Evolutionary conservation across 2,113 vertebrate genomes (phyloP), one percentile per base, ranked within the genome.

Genomic region (Anarrhichthys ocellatus): DNA sequence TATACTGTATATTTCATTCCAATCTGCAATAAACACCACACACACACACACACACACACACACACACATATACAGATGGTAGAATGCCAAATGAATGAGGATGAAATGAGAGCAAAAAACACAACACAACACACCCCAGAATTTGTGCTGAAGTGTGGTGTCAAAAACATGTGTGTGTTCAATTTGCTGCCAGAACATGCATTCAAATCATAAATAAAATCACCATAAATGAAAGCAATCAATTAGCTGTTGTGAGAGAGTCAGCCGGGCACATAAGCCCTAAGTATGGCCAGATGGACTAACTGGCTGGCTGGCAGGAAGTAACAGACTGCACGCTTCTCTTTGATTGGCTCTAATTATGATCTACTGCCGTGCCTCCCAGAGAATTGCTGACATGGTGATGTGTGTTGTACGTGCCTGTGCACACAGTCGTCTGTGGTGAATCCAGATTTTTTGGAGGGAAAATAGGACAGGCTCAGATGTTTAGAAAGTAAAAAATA

Each of bases 291-390:
- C 93, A 94, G 91, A 94, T 93, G 92, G 92, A 93, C 90, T 54
- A 77, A 88, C 84, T 83, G 84, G 72, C 82, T 84, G 85, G 76
- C 84, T 85, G 90, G 88, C 88, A 91, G 88, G 89, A 91, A 91
- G 88, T 90, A 91, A 91, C 91, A 88, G 85, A 84, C 89, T 85
- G 76, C 48, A 88, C 59, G 77, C 88, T 87, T 85, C 82, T 84
- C 88, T 92, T 86, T 93, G 90, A 94, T 92, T 91, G 92, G 91
- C 89, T 92, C 84, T 93, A 93, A 93, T 93, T 91, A 91, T 91
- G 91, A 94, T 93, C 88, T 83, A 93, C 88, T 65, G 86, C 85
- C 44, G 79, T 58, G 88, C 85, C 77, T 81, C 27, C 73, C 62
- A 36, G 84, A 84, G 91, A 93, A 91, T 15, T 65, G 91, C 92